Evolutionary conservation across 2,797 vertebrate genomes (phyloP), one percentile per base, ranked within the genome.

Genomic region (Gymnodraco acuticeps): DNA sequence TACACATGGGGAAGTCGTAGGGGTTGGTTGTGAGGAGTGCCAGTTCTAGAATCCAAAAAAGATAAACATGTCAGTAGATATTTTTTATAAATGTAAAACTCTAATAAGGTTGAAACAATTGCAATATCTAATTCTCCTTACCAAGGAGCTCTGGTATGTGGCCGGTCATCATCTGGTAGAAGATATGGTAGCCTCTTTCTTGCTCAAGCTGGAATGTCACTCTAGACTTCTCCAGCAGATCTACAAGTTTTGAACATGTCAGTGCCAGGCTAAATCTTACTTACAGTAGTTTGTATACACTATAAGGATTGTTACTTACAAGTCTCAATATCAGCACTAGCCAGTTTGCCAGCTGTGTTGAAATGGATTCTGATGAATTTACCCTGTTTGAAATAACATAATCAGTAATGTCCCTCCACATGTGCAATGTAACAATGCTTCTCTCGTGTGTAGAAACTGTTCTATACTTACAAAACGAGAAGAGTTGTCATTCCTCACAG

Each of bases 401-500:
- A 50, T 45, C 11, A 58, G 66, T 14, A 55, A 27, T 3, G 1
- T 63, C 5, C 20, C 17, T 53, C 10, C 3, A 58, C 11, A 45
- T 42, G 3, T 5, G 3, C 0, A 38, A 31, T 38, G 1, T 14
- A 8, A 23, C n/a, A 27, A n/a, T 3, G 48, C n/a, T 8, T n/a
- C 42, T 31, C 1, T 42, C 2, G 51, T 15, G 7, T 16, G 9
- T 50, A 51, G 46, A 64, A 58, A 62, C 60, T 0, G 8, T 17
- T 48, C 16, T 20, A 70, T 74, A 95, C 93, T 93, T 85, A 95
- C 96, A 59, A 97, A 97, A 71, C 96, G 96, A 13, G 96, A 97
- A n/a, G 96, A 97, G 92, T 97, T 97, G 94, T 97, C 96, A 6
- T 97, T 97, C 87, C 96, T 97, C 89, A 97, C 94, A 0, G 96